Evolutionary conservation across 2,113 vertebrate genomes (phyloP).

Genomic region (Alligator sinensis): DNA sequence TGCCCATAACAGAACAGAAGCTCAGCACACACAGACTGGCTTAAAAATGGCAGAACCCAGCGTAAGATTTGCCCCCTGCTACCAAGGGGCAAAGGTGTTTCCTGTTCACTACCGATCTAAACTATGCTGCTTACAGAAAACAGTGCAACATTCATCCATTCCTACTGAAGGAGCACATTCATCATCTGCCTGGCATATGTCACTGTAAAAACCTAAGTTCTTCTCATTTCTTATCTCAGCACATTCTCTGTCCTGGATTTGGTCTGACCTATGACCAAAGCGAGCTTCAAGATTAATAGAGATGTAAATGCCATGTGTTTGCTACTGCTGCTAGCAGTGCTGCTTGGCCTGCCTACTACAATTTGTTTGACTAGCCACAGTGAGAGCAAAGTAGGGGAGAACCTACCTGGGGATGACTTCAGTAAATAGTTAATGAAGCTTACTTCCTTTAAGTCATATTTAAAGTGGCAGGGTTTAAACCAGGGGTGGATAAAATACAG

Average conservation of each 20-base stretch:
- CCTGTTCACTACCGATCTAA: too few relatives aligned
- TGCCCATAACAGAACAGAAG: too few relatives aligned
- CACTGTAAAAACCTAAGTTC: background rate
- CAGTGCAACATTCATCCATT: background rate
- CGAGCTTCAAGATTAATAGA: background rate
- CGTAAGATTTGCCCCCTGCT: too few relatives aligned
- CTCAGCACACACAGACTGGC: too few relatives aligned
- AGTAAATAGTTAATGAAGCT: background rate
- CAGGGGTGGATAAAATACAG: too few relatives aligned
- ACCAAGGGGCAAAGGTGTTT: too few relatives aligned
- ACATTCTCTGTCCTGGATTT: background rate
- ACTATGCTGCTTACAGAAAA: too few relatives aligned
- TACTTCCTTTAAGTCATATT: background rate
- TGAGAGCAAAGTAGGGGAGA: background rate
- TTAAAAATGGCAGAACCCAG: too few relatives aligned
- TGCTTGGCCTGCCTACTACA: background rate
- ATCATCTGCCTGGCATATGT: background rate
- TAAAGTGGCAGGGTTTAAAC: background rate
- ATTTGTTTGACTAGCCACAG: background rate
- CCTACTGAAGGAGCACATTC: background rate
- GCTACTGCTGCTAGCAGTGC: background rate
- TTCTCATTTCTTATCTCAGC: rapidly evolving
- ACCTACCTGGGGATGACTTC: background rate
- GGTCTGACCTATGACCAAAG: background rate
- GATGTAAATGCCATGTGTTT: background rate